These are phyloP conservation scores for Drosophila paramelanica DNA, from an alignment of 2,888 invertebrate genomes.

Conservation along the genomic window DNA sequence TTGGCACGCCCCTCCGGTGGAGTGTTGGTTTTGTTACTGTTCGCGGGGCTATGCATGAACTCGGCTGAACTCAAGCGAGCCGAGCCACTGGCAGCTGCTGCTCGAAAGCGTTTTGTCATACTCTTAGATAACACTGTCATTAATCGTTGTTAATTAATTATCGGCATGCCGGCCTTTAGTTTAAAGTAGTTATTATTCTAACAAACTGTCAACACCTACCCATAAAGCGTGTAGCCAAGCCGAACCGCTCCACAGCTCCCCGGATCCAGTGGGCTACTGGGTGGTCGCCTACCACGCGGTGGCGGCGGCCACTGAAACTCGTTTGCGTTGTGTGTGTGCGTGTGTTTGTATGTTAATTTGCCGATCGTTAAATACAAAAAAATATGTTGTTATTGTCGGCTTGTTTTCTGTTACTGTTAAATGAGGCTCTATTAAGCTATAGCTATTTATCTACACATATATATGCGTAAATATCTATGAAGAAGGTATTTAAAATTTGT, in stretches of 20 bases:
- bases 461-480: neutral
- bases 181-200: slow-evolving; percentile 74
- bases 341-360: slow-evolving; percentile 69
- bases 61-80: slow-evolving; percentile 58
- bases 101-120: slow-evolving; percentile 53
- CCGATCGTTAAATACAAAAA: slow-evolving; percentile 60
- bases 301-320: slow-evolving; percentile 22
- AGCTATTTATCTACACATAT: neutral
- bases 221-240: slow-evolving; percentile 41
- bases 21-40: neutral
- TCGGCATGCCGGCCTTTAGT: slow-evolving; percentile 52
- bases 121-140: slow-evolving; percentile 69
- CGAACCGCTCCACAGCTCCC: slow-evolving; percentile 2
- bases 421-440: slow-evolving; percentile 2
- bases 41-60: slow-evolving; percentile 48
- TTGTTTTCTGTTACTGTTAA: slow-evolving; percentile 45
- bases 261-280: slow-evolving; percentile 33
- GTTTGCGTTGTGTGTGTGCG: slow-evolving; percentile 24
- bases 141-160: slow-evolving; percentile 75
- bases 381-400: slow-evolving; percentile 66
- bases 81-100: slow-evolving; percentile 32
- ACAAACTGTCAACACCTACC: slow-evolving; percentile 75
- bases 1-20: slow-evolving; percentile 49
- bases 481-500: neutral
- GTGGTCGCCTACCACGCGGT: slow-evolving; percentile 35